Conservation (phyloP, 53 echinoderm and acorn worm species). For the Henricia sp. region DNA sequence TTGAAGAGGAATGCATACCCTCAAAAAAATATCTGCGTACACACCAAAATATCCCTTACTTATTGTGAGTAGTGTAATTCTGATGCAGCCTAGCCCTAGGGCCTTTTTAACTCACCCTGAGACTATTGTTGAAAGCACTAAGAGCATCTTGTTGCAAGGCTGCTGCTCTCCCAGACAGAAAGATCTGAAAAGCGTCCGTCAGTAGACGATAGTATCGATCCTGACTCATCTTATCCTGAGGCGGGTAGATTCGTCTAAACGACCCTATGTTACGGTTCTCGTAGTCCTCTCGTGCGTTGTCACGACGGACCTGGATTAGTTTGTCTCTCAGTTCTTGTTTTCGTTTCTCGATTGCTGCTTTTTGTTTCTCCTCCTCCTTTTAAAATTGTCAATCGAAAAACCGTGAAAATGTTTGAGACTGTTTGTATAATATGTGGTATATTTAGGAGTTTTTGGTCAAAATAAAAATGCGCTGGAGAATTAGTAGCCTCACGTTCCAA, state of each 20-base stretch:
- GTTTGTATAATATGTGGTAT: too few relatives aligned
- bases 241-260: constrained; percentile 91
- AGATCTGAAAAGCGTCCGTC: constrained; percentile 90
- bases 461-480: too few relatives aligned
- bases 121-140: constrained; percentile 41
- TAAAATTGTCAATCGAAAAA: too few relatives aligned
- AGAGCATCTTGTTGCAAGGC: constrained; percentile 77
- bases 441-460: too few relatives aligned
- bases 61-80: too few relatives aligned
- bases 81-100: not conserved
- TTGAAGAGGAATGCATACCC: too few relatives aligned
- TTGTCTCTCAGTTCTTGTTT: constrained; percentile 90
- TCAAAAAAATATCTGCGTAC: too few relatives aligned
- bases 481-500: too few relatives aligned
- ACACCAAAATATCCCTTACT: too few relatives aligned
- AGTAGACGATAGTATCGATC: constrained; percentile 81
- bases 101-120: constrained; percentile 44
- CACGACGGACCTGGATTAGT: constrained; percentile 81
- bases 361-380: constrained; percentile 86
- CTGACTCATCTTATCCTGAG: constrained; percentile 74
- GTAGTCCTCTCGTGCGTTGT: constrained; percentile 92
- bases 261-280: constrained; percentile 95
- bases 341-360: constrained; percentile 78
- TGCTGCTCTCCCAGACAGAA: constrained; percentile 86
- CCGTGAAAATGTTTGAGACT: too few relatives aligned